Evolutionary conservation across 2,113 vertebrate species (phyloP).

Genomic region (Pseudopodoces humilis): DNA sequence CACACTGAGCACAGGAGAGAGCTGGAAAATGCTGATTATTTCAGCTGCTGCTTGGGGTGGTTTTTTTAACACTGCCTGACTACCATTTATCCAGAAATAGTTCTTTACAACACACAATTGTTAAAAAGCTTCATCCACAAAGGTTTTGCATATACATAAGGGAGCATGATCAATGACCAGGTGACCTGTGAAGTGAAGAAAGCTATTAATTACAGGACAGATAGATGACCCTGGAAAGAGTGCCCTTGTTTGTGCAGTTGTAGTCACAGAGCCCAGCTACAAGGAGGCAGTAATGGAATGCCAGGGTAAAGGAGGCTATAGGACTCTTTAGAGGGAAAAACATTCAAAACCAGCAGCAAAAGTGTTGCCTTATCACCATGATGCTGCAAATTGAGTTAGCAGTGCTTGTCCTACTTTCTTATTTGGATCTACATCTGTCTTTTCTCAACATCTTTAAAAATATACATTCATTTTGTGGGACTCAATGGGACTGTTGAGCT

Average conservation of each 20-base stretch:
- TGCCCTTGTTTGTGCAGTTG: not conserved
- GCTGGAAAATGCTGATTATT: not conserved
- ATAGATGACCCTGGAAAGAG: not conserved
- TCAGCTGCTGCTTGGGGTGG: not conserved
- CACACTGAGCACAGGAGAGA: not conserved
- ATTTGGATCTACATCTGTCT: not conserved
- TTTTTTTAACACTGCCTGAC: not conserved
- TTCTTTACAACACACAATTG: not conserved
- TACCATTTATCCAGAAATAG: not conserved
- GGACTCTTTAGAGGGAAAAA: not conserved
- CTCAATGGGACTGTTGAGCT: not conserved
- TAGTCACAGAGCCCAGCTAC: not conserved
- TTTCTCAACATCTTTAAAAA: not conserved
- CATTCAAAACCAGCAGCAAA: not conserved
- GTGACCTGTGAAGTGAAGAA: not conserved
- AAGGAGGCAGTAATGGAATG: not conserved
- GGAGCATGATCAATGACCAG: not conserved
- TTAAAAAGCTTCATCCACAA: not conserved
- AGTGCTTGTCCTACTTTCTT: not conserved
- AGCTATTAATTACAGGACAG: not conserved
- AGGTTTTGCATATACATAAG: not conserved
- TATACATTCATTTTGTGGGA: not conserved
- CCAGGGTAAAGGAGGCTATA: not conserved
- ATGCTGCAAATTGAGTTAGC: not conserved
- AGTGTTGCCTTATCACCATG: not conserved